Base-by-base conservation (phyloP, 2,888 invertebrate species). In the Agrenia bidenticulata region DNA sequence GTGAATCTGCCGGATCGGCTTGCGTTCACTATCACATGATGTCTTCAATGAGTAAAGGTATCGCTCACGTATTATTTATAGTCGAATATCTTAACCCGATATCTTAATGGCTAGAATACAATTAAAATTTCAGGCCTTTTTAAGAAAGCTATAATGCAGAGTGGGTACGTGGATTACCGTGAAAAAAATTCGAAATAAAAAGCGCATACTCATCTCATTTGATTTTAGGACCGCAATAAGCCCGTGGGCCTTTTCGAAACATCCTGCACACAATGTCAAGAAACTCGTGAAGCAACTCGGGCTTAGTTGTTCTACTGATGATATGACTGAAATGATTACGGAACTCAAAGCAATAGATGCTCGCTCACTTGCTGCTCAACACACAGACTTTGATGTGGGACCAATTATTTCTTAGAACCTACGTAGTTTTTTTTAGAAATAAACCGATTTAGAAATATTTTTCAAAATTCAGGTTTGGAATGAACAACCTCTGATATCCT, bases 81-180 rank as follows among this genome's bases (percentile, higher is more conserved):
- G n/a, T n/a, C 26, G 26, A 61, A 51, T 5, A 42, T 21, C 45
- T 54, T 45, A 17, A 45, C 5, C 19, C 45, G 45, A 45, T 19
- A 17, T 45, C 5, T 45, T 19, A 45, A 45, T 45, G 5, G 4
- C 45, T 11, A 32, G 21, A n/a, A n/a, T n/a, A n/a, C n/a, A n/a
- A n/a, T n/a, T n/a, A n/a, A n/a, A n/a, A n/a, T n/a, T n/a, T n/a
- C 21, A 70, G 70, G 70, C 2, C 49, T 71, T 1, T 71, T 71
- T 32, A 15, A 37, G 2, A 55, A 60, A 4, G 71, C 63, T 9
- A 71, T 71, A 2, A 63, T 72, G 65, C 69, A 69, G 53, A 55
- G 55, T 39, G 63, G 63, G 51, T 51, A 55, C 7, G 27, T 45
- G 9, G 19, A 32, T 7, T 4, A 32, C 11, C 4, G 49, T 19